Conservation (phyloP, 2,888 invertebrate genomes). For the Chrysomela aeneicollis region DNA sequence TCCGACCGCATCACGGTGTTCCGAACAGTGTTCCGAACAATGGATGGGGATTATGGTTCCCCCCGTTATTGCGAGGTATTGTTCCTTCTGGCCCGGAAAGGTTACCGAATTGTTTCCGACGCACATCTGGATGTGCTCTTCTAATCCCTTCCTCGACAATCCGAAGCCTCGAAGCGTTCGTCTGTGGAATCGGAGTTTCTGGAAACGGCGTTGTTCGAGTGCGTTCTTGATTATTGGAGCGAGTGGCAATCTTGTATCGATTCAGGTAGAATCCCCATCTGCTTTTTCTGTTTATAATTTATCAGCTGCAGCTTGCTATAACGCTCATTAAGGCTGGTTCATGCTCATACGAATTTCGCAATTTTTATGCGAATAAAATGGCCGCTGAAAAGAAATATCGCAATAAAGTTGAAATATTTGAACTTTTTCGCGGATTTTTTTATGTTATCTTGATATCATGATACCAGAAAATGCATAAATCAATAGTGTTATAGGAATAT, state of each 20-base stretch:
- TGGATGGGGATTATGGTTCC: background rate
- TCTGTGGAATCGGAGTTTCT: background rate
- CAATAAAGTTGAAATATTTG: no score
- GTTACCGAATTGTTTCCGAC: background rate
- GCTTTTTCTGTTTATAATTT: background rate
- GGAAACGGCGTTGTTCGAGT: background rate
- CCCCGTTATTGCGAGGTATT: background rate
- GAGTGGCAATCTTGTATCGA: background rate
- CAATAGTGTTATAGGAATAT: no score
- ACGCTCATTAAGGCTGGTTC: no score
- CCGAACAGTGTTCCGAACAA: conserved; percentile 3
- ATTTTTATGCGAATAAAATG: no score
- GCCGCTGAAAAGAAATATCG: no score
- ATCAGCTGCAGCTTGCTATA: no score
- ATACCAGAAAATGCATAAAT: no score
- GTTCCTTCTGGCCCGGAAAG: background rate
- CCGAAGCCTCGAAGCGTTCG: background rate
- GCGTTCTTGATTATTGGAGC: background rate
- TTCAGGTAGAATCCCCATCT: background rate
- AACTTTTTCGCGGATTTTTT: no score
- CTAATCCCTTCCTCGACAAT: background rate
- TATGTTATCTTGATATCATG: no score
- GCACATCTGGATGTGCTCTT: conserved; percentile 1
- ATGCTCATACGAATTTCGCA: no score
- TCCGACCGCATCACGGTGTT: background rate